These are phyloP conservation scores for Leguminivora glycinivorella DNA, from an alignment of 1,140 invertebrate species.

Conservation along the genomic window DNA sequence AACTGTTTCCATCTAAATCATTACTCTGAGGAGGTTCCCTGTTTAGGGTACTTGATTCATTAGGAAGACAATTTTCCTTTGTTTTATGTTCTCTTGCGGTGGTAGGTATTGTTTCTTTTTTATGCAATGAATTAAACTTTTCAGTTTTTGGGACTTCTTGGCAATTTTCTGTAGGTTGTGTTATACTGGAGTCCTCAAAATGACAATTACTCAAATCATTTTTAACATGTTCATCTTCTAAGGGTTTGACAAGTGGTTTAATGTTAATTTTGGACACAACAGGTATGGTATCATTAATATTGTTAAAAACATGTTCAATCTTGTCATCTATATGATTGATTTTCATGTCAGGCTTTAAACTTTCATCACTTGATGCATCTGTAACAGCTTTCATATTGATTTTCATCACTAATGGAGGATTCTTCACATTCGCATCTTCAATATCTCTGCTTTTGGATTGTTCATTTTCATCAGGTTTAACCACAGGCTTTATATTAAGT, in stretches of 20 bases:
- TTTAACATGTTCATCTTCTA: not conserved
- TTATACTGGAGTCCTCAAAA: not conserved
- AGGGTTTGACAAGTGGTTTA: slow-evolving; percentile 41
- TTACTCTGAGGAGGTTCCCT: not conserved
- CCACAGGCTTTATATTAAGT: slow-evolving; percentile 44
- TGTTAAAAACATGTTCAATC: slow-evolving; percentile 46
- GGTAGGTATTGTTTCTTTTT: slow-evolving; percentile 1
- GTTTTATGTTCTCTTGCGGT: not conserved
- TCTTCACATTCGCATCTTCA: slow-evolving; percentile 53
- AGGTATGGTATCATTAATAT: slow-evolving; percentile 45
- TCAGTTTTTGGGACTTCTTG: not conserved
- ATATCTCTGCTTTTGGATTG: slow-evolving; percentile 44
- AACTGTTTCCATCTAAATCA: slow-evolving; percentile 4
- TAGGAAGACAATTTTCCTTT: slow-evolving; percentile 12
- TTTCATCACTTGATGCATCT: slow-evolving; percentile 53
- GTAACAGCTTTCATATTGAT: slow-evolving; percentile 65
- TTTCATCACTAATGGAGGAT: slow-evolving; percentile 73
- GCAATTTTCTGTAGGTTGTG: slow-evolving; percentile 14
- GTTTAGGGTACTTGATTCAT: not conserved
- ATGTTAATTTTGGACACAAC: slow-evolving; percentile 48
- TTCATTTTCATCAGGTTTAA: slow-evolving; percentile 40
- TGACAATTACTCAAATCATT: slow-evolving; percentile 27
- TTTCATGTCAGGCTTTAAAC: slow-evolving; percentile 26
- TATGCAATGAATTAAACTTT: not conserved
- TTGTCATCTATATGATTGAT: slow-evolving; percentile 35